Evolutionary conservation across 30 jellyfish, hydroid and myxozoan species (phyloP).

Genomic region (Hydractinia echinata): DNA sequence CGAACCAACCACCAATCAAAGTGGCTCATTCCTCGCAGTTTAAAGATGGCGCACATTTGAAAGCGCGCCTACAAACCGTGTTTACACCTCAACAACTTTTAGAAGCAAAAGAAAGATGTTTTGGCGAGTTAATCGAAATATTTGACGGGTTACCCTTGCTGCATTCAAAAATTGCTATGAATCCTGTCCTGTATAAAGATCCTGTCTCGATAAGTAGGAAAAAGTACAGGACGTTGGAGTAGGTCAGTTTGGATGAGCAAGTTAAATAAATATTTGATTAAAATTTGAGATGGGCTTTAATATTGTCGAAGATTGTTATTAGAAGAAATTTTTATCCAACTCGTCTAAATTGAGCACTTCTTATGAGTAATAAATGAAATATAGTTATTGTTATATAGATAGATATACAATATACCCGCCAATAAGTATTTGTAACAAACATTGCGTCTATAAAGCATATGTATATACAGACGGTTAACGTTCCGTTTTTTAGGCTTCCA

Average conservation of each 20-base stretch:
- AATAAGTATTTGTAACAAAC: no score
- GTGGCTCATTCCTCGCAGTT: constrained; percentile 64
- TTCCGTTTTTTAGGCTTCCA: no score
- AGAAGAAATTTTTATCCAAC: no score
- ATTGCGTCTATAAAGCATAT: no score
- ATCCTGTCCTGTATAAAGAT: constrained; percentile 80
- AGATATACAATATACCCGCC: no score
- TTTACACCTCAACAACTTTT: background rate
- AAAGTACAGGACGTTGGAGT: constrained; percentile 26
- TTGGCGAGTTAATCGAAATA: constrained; percentile 47
- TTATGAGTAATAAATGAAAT: no score
- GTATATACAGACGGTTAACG: no score
- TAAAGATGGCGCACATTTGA: constrained; percentile 37
- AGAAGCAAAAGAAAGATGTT: constrained; percentile 31
- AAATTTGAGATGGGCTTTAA: no score
- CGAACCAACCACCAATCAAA: constrained; percentile 62
- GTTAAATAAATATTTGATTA: no score
- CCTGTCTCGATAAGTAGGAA: constrained; percentile 72
- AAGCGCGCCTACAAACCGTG: constrained; percentile 24
- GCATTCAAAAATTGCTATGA: constrained; percentile 50
- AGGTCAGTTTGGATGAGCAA: background rate
- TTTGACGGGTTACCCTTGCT: constrained; percentile 55
- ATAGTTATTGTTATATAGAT: no score
- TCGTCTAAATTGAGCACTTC: no score
- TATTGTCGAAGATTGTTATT: no score